These are phyloP conservation scores for Hydropsyche betteni DNA, from an alignment of 2,888 invertebrate genomes.

Conservation along the genomic window DNA sequence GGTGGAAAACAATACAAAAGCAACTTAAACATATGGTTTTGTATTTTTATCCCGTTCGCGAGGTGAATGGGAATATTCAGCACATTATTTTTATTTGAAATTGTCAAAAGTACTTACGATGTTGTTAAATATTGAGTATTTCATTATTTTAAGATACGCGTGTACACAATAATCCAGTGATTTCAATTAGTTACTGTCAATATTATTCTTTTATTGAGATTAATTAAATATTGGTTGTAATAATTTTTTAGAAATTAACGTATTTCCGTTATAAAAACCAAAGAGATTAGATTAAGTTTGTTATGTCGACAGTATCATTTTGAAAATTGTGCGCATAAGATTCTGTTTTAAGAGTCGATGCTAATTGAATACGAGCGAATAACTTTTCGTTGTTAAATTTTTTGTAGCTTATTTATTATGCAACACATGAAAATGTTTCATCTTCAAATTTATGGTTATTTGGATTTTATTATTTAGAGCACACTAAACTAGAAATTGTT, in stretches of 20 bases:
- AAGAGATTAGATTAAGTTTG: conserved; percentile 45
- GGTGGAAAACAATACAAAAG: conserved; percentile 37
- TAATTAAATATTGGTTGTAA: too few relatives aligned
- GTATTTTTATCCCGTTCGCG: background rate
- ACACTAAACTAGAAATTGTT: too few relatives aligned
- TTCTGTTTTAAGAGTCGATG: conserved; percentile 46
- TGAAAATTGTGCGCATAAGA: conserved; percentile 22
- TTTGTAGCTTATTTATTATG: too few relatives aligned
- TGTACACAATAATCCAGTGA: too few relatives aligned
- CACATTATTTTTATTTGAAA: background rate
- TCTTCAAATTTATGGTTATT: too few relatives aligned
- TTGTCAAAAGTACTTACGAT: conserved; percentile 14
- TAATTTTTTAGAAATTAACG: too few relatives aligned
- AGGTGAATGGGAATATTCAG: background rate
- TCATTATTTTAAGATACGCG: too few relatives aligned
- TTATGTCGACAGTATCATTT: conserved; percentile 29
- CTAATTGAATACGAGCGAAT: background rate
- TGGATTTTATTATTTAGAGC: too few relatives aligned
- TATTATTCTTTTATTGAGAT: too few relatives aligned
- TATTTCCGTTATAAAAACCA: conserved; percentile 38
- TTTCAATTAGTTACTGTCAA: too few relatives aligned
- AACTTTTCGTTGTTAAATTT: too few relatives aligned
- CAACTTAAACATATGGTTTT: conserved; percentile 27
- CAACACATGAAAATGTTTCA: too few relatives aligned
- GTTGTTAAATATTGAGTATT: background rate